Conservation (phyloP, 2,113 vertebrate genomes). For the Petaurus breviceps region DNA sequence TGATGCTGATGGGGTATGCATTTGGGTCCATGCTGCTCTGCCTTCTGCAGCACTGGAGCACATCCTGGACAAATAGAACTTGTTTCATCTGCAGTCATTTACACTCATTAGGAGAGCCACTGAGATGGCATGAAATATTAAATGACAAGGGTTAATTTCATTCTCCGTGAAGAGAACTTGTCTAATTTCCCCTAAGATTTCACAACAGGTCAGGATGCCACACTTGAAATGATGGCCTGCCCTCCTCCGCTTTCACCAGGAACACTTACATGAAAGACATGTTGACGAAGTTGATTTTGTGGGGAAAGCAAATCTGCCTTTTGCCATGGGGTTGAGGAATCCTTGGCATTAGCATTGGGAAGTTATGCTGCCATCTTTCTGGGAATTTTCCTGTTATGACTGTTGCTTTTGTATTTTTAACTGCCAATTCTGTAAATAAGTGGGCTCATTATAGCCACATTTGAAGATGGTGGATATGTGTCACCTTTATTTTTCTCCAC, state of each 20-base stretch:
- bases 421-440: neutral
- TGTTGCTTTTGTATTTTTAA: neutral
- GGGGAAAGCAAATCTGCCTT: constrained; percentile 19
- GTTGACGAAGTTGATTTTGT: neutral
- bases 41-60: constrained; percentile 35
- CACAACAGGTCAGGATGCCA: constrained; percentile 14
- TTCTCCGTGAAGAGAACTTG: constrained; percentile 29
- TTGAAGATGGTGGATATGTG: neutral
- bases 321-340: neutral
- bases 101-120: constrained; percentile 56
- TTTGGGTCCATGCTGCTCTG: neutral
- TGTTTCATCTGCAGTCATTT: constrained; percentile 49
- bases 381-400: neutral
- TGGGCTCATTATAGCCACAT: neutral
- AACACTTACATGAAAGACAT: neutral
- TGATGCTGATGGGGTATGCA: neutral
- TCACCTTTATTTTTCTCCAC: constrained; percentile 17
- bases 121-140: constrained; percentile 68
- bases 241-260: neutral
- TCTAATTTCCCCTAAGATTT: constrained; percentile 63
- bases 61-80: constrained; percentile 45
- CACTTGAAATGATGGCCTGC: constrained; percentile 6
- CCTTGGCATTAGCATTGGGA: neutral
- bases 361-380: neutral
- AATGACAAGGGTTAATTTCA: constrained; percentile 71